Conservation (phyloP, 2,797 vertebrate species). For the Diplodus puntazzo region DNA sequence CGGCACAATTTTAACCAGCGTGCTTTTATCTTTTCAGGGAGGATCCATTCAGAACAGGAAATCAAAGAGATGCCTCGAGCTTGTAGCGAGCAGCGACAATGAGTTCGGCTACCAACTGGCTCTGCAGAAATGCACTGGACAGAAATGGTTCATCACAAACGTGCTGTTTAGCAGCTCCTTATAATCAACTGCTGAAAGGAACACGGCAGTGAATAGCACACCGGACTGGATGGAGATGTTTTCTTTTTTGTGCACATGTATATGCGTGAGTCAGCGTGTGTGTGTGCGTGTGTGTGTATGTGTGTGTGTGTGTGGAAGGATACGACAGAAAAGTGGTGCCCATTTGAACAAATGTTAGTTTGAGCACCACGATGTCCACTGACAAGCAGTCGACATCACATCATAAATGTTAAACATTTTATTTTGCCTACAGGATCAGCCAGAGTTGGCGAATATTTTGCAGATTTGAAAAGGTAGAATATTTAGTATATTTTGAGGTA, state of each 20-base stretch:
- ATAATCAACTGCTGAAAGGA: constrained; percentile 76
- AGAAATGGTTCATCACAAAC: constrained; percentile 97
- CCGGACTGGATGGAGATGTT: constrained; percentile 33
- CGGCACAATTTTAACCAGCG: constrained; percentile 56
- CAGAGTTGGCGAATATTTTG: constrained; percentile 78
- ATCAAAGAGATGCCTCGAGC: constrained; percentile 96
- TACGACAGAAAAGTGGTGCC: constrained; percentile 25
- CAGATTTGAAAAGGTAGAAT: constrained; percentile 76
- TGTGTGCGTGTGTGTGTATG: constrained; percentile 33
- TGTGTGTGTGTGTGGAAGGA: constrained; percentile 34
- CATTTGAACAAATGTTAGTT: constrained; percentile 50
- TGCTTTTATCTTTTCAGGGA: constrained; percentile 87
- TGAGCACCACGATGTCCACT: constrained; percentile 72
- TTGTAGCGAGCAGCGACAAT: constrained; percentile 91
- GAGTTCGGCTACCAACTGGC: constrained; percentile 96
- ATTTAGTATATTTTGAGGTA: constrained; percentile 81
- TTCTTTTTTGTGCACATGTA: constrained; percentile 35
- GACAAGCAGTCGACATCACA: constrained; percentile 73
- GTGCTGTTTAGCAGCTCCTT: constrained; percentile 88
- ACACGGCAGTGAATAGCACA: constrained; percentile 51
- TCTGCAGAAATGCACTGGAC: constrained; percentile 95
- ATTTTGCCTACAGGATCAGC: constrained; percentile 75
- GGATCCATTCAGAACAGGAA: constrained; percentile 98
- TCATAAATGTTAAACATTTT: constrained; percentile 86
- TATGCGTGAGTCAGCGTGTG: constrained; percentile 6